These are phyloP conservation scores for Cotesia typhae DNA, from an alignment of 1,140 invertebrate species.

Conservation along the genomic window DNA sequence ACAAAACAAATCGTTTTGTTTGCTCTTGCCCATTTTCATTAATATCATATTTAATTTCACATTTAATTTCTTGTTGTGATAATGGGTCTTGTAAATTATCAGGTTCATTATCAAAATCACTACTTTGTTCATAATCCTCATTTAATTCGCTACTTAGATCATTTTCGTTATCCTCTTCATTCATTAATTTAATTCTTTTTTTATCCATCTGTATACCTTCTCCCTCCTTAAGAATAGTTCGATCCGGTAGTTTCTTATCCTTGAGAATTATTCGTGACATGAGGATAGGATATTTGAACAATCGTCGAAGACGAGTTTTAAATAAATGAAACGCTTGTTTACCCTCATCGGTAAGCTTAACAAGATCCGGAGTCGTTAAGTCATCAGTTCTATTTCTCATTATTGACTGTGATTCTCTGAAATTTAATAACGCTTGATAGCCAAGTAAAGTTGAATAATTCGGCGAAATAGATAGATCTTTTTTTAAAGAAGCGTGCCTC, in stretches of 20 bases:
- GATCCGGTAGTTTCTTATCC: neutral
- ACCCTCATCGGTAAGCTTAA: slow-evolving; percentile 39
- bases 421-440: slow-evolving; percentile 41
- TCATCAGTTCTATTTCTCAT: neutral
- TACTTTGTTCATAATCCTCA: no score
- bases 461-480: slow-evolving; percentile 41
- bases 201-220: no score
- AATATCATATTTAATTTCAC: no score
- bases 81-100: no score
- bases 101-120: no score
- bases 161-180: no score
- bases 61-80: no score
- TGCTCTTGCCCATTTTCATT: no score
- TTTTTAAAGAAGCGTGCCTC: slow-evolving; percentile 23
- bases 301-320: slow-evolving; percentile 50
- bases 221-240: neutral
- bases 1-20: no score
- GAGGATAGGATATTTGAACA: slow-evolving; percentile 56
- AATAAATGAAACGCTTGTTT: slow-evolving; percentile 47
- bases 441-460: slow-evolving; percentile 46
- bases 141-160: no score
- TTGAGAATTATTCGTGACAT: slow-evolving; percentile 40
- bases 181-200: no score
- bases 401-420: slow-evolving; percentile 11
- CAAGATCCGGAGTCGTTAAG: slow-evolving; percentile 9